phyloP scores from a whole-genome alignment of 2,888 invertebrate genomes.

The Loripinus fragilis region DNA sequence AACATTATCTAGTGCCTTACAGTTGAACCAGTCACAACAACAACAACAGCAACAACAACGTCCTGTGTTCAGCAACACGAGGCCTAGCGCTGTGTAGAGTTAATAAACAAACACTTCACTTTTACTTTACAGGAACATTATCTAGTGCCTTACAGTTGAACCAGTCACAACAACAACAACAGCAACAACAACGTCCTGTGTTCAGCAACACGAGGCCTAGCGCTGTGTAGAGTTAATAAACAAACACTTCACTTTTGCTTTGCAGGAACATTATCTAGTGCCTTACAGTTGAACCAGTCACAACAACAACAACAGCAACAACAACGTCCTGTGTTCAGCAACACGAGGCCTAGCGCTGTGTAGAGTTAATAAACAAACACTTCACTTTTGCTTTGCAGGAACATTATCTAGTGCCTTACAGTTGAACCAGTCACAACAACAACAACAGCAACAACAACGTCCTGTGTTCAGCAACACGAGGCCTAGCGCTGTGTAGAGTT shows the following conservation, averaged over 20 bases:
- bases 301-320: too few relatives aligned
- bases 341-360: constrained; percentile 61
- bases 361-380: too few relatives aligned
- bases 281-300: constrained; percentile 57
- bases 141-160: constrained; percentile 64
- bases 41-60: too few relatives aligned
- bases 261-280: constrained; percentile 65
- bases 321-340: constrained; percentile 58
- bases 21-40: constrained; percentile 43
- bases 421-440: constrained; percentile 44
- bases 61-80: constrained; percentile 56
- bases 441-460: too few relatives aligned
- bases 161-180: constrained; percentile 45
- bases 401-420: constrained; percentile 67
- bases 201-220: constrained; percentile 56
- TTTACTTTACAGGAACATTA: constrained; percentile 60
- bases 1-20: constrained; percentile 67
- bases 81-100: constrained; percentile 62
- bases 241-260: too few relatives aligned
- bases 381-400: too few relatives aligned
- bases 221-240: too few relatives aligned
- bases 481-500: constrained; percentile 62
- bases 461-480: constrained; percentile 58
- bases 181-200: constrained; percentile 61
- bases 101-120: too few relatives aligned